Evolutionary conservation across 2,888 invertebrate species (phyloP).

Genomic region (Plebejus anna): DNA sequence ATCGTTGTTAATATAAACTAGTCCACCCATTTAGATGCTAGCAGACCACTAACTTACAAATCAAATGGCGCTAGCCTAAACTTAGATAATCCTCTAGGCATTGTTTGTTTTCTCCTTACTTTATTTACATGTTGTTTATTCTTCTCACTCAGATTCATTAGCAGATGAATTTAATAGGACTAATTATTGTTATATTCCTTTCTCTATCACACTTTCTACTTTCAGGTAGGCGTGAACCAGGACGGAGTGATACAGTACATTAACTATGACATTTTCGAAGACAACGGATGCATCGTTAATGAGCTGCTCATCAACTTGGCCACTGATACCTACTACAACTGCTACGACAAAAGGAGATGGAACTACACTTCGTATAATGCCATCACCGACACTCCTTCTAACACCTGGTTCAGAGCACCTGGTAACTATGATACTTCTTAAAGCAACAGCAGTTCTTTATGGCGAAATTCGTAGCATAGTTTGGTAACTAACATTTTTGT

Average conservation of each 20-base stretch:
- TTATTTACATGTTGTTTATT: too few species aligned
- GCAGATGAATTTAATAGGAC: too few species aligned
- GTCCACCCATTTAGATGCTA: too few species aligned
- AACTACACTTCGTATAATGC: conserved; percentile 47
- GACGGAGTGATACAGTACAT: conserved; percentile 74
- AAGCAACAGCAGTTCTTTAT: background rate
- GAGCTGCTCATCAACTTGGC: conserved; percentile 43
- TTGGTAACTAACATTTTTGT: too few species aligned
- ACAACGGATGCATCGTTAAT: conserved; percentile 63
- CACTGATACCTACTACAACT: conserved; percentile 43
- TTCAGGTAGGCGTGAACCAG: conserved; percentile 52
- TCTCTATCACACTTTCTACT: background rate
- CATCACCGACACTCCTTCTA: conserved; percentile 53
- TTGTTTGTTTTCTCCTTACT: too few species aligned
- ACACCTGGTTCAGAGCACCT: conserved; percentile 54
- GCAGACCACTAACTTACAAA: too few species aligned
- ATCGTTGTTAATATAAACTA: background rate
- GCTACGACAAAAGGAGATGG: conserved; percentile 49
- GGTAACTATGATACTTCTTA: conserved; percentile 42
- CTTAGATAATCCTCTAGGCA: too few species aligned
- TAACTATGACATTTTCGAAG: conserved; percentile 66
- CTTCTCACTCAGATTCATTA: too few species aligned
- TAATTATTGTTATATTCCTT: too few species aligned
- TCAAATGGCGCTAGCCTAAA: too few species aligned
- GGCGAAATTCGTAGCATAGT: too few species aligned